Evolutionary conservation across 2,113 vertebrate genomes (phyloP).

Genomic region (Hystrix brachyura): DNA sequence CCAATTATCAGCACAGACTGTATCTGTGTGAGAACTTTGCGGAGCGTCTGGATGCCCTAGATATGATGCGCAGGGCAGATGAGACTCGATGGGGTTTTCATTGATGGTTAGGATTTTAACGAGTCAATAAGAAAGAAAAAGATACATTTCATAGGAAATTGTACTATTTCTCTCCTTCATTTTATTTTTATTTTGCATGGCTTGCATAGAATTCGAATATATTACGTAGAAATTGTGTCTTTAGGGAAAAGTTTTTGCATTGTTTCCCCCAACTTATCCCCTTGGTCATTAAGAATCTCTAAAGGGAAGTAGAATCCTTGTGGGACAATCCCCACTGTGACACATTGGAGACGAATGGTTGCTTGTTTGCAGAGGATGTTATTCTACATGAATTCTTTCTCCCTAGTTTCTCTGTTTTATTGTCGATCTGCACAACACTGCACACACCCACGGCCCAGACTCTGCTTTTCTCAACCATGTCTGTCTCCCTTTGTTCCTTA

Average conservation of each 20-base stretch:
- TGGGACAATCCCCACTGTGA: background rate
- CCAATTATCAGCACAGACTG: background rate
- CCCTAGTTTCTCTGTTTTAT: background rate
- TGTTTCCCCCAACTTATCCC: background rate
- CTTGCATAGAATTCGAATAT: background rate
- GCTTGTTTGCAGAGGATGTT: background rate
- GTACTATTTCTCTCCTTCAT: background rate
- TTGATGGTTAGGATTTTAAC: background rate
- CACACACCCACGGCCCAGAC: background rate
- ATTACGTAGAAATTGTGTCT: background rate
- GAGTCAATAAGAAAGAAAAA: background rate
- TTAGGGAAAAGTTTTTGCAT: background rate
- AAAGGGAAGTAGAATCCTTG: background rate
- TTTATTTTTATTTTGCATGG: background rate
- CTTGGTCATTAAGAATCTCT: background rate
- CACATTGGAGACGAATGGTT: too few species aligned
- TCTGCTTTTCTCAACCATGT: background rate
- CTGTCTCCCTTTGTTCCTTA: background rate
- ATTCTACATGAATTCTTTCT: background rate
- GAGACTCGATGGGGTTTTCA: background rate
- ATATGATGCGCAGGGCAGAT: background rate
- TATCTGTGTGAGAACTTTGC: background rate
- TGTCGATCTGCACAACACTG: background rate
- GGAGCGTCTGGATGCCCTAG: background rate
- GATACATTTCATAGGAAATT: background rate